Evolutionary conservation across 2,797 vertebrate species (phyloP).

Genomic region (Hylomyscus alleni): DNA sequence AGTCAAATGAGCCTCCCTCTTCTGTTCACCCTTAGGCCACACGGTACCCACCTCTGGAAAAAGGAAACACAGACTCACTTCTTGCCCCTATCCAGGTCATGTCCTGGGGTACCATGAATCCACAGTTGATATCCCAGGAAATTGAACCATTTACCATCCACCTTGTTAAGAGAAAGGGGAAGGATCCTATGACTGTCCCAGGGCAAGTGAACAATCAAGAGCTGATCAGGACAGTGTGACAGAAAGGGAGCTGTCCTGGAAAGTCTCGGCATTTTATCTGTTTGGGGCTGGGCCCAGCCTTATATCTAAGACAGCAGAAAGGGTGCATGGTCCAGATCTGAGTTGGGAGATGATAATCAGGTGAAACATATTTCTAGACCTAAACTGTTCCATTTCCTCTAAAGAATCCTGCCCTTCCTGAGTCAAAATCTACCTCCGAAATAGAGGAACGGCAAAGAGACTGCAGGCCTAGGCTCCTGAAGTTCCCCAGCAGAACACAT

Average conservation of each 20-base stretch:
- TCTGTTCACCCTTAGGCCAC: background rate
- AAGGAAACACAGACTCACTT: background rate
- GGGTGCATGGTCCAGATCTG: constrained; percentile 22
- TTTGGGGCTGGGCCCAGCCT: background rate
- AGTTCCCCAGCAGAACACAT: background rate
- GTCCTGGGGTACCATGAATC: background rate
- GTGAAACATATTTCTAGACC: constrained; percentile 3
- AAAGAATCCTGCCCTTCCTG: constrained; percentile 16
- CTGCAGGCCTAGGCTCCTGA: background rate
- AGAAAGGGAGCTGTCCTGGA: background rate
- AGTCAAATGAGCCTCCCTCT: constrained; percentile 81
- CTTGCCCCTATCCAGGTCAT: background rate
- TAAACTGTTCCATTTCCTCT: constrained; percentile 42
- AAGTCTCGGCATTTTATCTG: constrained; percentile 21
- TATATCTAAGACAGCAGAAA: background rate
- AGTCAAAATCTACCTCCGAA: background rate
- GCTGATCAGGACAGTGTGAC: background rate
- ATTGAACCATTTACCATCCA: background rate
- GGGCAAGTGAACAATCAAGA: constrained; percentile 34
- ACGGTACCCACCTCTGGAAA: background rate
- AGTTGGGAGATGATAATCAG: constrained; percentile 7
- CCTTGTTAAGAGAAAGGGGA: background rate
- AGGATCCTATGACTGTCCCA: background rate
- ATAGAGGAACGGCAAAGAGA: background rate
- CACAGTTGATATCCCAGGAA: constrained; percentile 37